A percentile compares a stretch with the other conserved stretches of the same genome.
phyloP scores from a whole-genome alignment of 2,113 vertebrate species.

The Blennius ocellaris region DNA sequence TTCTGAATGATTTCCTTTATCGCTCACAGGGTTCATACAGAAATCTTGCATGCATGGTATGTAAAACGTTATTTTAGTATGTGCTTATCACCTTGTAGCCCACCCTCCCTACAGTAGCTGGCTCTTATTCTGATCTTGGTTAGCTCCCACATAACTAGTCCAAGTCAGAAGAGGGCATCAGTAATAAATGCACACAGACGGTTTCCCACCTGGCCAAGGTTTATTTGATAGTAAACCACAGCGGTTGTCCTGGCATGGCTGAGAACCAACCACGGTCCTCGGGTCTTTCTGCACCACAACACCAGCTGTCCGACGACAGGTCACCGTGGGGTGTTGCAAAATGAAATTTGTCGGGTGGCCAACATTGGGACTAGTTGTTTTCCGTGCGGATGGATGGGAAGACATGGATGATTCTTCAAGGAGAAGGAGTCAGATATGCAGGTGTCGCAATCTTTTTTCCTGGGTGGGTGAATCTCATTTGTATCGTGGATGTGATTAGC shows the following conservation, averaged over 20 bases:
- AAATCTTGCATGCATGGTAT: conserved; percentile 28
- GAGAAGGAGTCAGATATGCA: conserved; percentile 34
- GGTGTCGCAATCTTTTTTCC: conserved; percentile 25
- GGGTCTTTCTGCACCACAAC: conserved; percentile 55
- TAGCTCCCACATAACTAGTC: background rate
- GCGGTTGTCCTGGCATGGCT: conserved; percentile 56
- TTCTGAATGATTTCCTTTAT: background rate
- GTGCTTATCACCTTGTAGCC: background rate
- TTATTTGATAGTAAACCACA: conserved; percentile 45
- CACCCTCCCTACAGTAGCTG: background rate
- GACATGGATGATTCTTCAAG: conserved; percentile 20
- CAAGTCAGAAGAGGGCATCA: conserved; percentile 11
- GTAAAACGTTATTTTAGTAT: conserved; percentile 26
- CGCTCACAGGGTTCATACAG: conserved; percentile 29
- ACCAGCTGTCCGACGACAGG: conserved; percentile 73
- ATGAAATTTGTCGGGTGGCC: conserved; percentile 58
- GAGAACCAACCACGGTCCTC: conserved; percentile 55
- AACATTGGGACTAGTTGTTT: conserved; percentile 23
- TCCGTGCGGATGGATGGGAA: conserved; percentile 9
- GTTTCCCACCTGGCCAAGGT: conserved; percentile 41
- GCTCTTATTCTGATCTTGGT: background rate
- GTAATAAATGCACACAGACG: conserved; percentile 25
- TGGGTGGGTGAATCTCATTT: conserved; percentile 47
- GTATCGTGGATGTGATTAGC: background rate
- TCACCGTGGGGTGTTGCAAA: conserved; percentile 57